These are phyloP conservation scores for Proteles cristata DNA, from an alignment of 2,113 vertebrate genomes.

Conservation along the genomic window DNA sequence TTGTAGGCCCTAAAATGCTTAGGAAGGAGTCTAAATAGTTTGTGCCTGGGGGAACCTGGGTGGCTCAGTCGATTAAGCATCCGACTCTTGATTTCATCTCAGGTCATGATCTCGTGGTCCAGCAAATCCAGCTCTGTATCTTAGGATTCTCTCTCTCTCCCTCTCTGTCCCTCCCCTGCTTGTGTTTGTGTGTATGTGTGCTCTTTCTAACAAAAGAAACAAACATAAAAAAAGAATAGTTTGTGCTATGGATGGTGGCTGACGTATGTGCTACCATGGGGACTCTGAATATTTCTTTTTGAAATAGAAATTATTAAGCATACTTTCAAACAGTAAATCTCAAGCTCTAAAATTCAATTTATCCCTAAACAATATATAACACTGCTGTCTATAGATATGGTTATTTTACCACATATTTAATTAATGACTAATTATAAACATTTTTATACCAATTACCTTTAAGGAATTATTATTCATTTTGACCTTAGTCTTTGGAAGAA, in stretches of 20 bases:
- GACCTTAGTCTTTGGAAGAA: neutral
- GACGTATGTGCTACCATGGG: neutral
- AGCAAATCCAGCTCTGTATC: too few species aligned
- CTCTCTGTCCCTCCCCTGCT: too few species aligned
- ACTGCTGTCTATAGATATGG: neutral
- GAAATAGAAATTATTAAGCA: conserved; percentile 37
- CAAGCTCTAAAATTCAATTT: conserved; percentile 21
- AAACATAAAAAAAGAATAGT: neutral
- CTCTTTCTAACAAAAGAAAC: too few species aligned
- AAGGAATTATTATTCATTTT: conserved; percentile 25
- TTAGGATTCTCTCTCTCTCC: too few species aligned
- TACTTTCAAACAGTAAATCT: neutral
- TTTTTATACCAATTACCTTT: neutral
- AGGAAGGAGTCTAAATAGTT: neutral
- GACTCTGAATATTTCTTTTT: conserved; percentile 20
- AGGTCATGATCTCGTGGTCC: too few species aligned
- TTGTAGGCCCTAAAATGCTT: neutral
- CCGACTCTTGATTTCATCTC: too few species aligned
- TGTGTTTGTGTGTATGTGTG: too few species aligned
- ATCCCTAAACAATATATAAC: neutral
- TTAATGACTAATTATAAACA: neutral
- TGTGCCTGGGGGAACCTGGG: too few species aligned
- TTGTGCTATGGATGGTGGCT: neutral
- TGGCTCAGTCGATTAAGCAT: too few species aligned
- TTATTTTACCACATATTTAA: conserved; percentile 1